These are phyloP conservation scores for Cecropterus lyciades DNA, from an alignment of 1,140 invertebrate genomes.

Conservation along the genomic window DNA sequence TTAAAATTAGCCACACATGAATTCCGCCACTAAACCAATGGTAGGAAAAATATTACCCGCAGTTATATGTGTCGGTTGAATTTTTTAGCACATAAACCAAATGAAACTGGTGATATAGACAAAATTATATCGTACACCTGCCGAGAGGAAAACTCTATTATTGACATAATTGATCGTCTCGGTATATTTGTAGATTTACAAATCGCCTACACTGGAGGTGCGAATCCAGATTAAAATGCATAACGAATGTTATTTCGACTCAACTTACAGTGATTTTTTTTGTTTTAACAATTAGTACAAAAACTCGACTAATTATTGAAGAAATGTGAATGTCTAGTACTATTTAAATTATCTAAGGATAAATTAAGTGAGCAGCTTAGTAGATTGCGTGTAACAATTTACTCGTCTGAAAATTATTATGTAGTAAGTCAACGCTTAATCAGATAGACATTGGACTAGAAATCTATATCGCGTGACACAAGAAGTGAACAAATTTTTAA, in stretches of 20 bases:
- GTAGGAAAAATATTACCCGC: constrained; percentile 36
- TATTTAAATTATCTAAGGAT: no score
- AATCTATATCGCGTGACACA: constrained; percentile 37
- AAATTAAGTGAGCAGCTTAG: constrained; percentile 47
- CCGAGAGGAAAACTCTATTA: constrained; percentile 53
- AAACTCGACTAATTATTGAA: constrained; percentile 21
- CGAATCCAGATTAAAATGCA: constrained; percentile 48
- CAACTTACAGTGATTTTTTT: constrained; percentile 13
- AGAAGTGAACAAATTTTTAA: no score
- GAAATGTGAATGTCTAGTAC: constrained; percentile 38
- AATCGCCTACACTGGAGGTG: constrained; percentile 52
- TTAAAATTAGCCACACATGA: constrained; percentile 58
- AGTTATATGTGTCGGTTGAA: not conserved
- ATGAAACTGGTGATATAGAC: constrained; percentile 13
- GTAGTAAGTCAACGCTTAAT: constrained; percentile 53
- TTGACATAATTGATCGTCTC: constrained; percentile 68
- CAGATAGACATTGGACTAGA: constrained; percentile 41
- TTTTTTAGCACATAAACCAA: constrained; percentile 1
- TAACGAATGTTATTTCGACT: constrained; percentile 30
- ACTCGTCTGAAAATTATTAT: constrained; percentile 55
- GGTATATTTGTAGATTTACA: constrained; percentile 63
- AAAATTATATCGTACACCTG: constrained; percentile 27
- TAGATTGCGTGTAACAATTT: constrained; percentile 50
- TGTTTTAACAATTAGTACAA: constrained; percentile 29
- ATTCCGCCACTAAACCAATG: constrained; percentile 42